These are phyloP conservation scores for Dasypogon diadema DNA, from an alignment of 2,888 invertebrate genomes.

Conservation along the genomic window DNA sequence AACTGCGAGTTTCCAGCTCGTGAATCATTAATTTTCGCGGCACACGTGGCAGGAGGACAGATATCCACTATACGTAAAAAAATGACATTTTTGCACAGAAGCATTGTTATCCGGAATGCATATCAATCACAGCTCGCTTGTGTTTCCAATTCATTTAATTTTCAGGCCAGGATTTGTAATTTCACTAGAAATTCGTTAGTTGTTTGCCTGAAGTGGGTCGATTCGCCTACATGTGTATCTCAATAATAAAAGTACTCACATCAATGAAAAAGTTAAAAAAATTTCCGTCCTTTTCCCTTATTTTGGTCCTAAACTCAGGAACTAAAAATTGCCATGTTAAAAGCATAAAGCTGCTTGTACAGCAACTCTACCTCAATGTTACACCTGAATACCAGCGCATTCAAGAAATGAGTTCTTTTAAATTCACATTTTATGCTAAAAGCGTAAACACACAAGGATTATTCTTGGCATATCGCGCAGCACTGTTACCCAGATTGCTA, in stretches of 20 bases:
- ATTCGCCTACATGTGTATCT: background rate
- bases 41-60: no score
- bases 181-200: background rate
- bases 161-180: background rate
- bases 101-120: no score
- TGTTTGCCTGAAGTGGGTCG: background rate
- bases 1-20: no score
- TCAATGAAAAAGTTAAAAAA: no score
- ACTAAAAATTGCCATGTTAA: background rate
- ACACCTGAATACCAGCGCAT: background rate
- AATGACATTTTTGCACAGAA: no score
- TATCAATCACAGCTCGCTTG: background rate
- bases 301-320: no score
- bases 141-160: background rate
- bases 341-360: background rate
- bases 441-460: background rate
- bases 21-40: no score
- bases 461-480: background rate
- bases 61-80: no score
- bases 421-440: background rate
- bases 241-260: no score
- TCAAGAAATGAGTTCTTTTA: background rate
- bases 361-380: background rate
- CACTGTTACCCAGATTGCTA: background rate
- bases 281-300: no score